Evolutionary conservation across 2,113 vertebrate species (phyloP).

Genomic region (Enhydra lutris): DNA sequence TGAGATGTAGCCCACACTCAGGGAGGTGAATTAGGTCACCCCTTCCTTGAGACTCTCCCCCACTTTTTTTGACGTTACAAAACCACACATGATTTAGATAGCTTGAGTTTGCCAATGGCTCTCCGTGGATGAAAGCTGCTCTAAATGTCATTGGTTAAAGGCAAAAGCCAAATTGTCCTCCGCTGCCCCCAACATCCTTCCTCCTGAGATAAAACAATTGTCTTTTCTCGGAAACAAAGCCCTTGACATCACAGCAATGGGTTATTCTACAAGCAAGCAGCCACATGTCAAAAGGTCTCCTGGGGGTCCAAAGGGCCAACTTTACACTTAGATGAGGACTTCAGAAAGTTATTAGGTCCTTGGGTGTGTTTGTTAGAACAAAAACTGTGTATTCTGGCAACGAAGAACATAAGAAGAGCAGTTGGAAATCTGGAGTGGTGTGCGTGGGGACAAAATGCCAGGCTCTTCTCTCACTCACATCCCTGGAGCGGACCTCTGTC

Average conservation of each 20-base stretch:
- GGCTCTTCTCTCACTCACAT: neutral
- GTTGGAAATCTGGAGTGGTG: neutral
- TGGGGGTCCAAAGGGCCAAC: neutral
- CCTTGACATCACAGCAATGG: neutral
- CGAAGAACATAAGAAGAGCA: neutral
- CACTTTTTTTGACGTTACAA: neutral
- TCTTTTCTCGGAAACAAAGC: constrained; percentile 45
- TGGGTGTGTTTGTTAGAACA: neutral
- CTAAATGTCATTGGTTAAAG: neutral
- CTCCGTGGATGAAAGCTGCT: neutral
- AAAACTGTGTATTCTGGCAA: neutral
- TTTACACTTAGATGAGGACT: neutral
- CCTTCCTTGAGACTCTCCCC: neutral
- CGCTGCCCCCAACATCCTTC: constrained; percentile 34
- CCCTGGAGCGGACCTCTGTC: neutral
- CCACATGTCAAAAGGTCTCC: neutral
- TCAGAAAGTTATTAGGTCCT: neutral
- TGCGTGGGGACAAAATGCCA: rapidly evolving
- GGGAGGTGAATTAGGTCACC: rapidly evolving
- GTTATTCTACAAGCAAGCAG: neutral
- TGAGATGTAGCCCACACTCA: too few relatives aligned
- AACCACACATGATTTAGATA: neutral
- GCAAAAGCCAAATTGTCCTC: neutral
- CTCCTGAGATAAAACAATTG: constrained; percentile 53
- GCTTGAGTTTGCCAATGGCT: neutral